Evolutionary conservation across 2,888 invertebrate species (phyloP).

Genomic region (Amblyjoppa fuscipennis): DNA sequence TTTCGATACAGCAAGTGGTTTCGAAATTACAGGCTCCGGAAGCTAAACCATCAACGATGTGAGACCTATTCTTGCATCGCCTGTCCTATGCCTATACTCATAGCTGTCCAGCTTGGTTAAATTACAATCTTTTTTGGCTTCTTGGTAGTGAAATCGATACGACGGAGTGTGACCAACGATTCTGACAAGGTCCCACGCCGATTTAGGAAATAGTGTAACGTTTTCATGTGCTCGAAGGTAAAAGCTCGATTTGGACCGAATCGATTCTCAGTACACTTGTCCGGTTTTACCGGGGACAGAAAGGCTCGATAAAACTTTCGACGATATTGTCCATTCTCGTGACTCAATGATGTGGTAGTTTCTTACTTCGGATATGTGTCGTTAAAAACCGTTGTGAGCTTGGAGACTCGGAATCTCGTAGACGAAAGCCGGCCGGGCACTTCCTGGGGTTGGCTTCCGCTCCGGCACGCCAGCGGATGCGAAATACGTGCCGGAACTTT

Average conservation of each 20-base stretch:
- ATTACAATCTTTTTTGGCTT: too few relatives aligned
- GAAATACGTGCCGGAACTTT: conserved; percentile 60
- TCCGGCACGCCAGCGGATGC: conserved; percentile 30
- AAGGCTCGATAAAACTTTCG: neutral
- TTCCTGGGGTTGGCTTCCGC: neutral
- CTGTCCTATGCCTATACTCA: too few relatives aligned
- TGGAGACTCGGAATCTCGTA: neutral
- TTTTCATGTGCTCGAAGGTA: neutral
- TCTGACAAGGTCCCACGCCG: neutral
- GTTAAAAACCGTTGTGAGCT: neutral
- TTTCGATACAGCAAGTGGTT: too few relatives aligned
- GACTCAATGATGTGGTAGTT: neutral
- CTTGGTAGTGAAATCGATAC: neutral
- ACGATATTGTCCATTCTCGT: neutral
- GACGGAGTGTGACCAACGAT: neutral
- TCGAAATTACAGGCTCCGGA: too few relatives aligned
- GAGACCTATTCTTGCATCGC: too few relatives aligned
- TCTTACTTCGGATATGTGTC: conserved; percentile 17
- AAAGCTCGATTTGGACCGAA: neutral
- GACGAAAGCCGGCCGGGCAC: neutral
- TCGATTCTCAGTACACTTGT: too few relatives aligned
- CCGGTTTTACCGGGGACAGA: too few relatives aligned
- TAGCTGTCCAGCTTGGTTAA: too few relatives aligned
- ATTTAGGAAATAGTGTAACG: neutral
- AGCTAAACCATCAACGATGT: too few relatives aligned